Base-by-base conservation (phyloP, 2,888 invertebrate genomes). In the Zaprionus lineosus region DNA sequence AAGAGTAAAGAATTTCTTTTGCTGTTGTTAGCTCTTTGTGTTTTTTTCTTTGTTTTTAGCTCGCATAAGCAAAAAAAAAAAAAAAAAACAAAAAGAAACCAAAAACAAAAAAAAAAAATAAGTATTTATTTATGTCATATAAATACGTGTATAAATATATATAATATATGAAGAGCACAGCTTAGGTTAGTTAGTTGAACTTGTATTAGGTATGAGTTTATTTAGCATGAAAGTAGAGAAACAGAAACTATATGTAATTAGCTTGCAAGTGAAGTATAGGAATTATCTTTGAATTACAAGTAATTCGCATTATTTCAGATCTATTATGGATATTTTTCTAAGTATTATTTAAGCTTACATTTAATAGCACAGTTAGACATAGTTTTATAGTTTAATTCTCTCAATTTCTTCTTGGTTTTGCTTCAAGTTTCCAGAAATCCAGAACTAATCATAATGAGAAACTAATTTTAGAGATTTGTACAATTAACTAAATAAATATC, bases 301-400 rank as follows among this genome's bases (percentile, higher is more conserved):
- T n/a, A n/a, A 52, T 37, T 56, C 26, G 43, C 33, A 34, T 51
- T 55, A 50, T 19, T 50, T 69, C 43, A 65, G 5, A 40, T 36
- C 68, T 55, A 50, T 43, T 52, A 19, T 44, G 65, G 40, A 59
- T 61, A 53, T 67, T 59, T 19, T 9, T 43, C 33, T 64, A 55
- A 64, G 52, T 81, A 56, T 66, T 59, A 21, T 47, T 46, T 71
- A 72, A 71, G 85, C 87, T 87, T 88, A 87, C 70, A 86, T 67
- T 86, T 87, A 87, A 77, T 87, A 87, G 88, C 88, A 87, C 87
- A 87, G 87, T 76, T 83, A 88, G 86, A 75, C 69, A 82, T 81
- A 77, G 73, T 85, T 53, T 59, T 55, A 47, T 66, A 53, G 55
- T 34, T 61, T 16, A 36, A 53, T 53, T 51, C 62, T 47, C 52